These are phyloP conservation scores for Aporophyla nigra DNA, from an alignment of 2,888 invertebrate genomes.

Conservation along the genomic window DNA sequence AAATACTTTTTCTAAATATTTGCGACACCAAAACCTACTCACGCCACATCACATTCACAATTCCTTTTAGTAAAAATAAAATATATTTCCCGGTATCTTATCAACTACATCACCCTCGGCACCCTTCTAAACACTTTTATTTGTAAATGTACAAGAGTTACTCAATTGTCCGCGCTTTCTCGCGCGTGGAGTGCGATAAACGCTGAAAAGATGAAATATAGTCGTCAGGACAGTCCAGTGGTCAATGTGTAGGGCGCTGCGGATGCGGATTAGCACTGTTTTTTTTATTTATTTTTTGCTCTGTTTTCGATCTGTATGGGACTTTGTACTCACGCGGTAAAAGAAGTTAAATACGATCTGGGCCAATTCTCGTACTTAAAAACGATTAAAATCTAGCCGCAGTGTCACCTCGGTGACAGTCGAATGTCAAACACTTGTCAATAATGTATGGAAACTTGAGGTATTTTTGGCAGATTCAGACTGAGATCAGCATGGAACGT, in stretches of 20 bases:
- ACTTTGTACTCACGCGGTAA: background rate
- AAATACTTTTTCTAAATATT: background rate
- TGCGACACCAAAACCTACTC: slow-evolving; percentile 9
- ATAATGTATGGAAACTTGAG: too few species aligned
- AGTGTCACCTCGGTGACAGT: too few species aligned
- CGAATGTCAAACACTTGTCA: too few species aligned
- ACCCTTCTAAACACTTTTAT: slow-evolving; percentile 74
- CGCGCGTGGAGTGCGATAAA: slow-evolving; percentile 83
- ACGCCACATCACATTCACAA: slow-evolving; percentile 11
- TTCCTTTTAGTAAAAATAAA: slow-evolving; percentile 41
- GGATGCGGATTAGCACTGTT: slow-evolving; percentile 63
- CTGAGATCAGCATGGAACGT: too few species aligned
- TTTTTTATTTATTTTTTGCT: slow-evolving; percentile 55
- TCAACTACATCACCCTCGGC: slow-evolving; percentile 70
- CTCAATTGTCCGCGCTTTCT: slow-evolving; percentile 81
- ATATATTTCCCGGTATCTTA: slow-evolving; percentile 58
- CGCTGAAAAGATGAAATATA: slow-evolving; percentile 87
- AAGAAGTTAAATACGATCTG: background rate
- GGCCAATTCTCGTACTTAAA: too few species aligned
- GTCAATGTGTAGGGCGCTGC: slow-evolving; percentile 69
- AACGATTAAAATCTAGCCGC: too few species aligned
- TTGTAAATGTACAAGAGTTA: slow-evolving; percentile 75
- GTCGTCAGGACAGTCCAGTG: slow-evolving; percentile 75
- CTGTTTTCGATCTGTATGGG: background rate
- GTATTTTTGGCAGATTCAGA: too few species aligned